Percentiles rank a stretch among this genome's conserved stretches.
Evolutionary conservation across 2,113 vertebrate genomes (phyloP).

Genomic region (Saguinus imperator): DNA sequence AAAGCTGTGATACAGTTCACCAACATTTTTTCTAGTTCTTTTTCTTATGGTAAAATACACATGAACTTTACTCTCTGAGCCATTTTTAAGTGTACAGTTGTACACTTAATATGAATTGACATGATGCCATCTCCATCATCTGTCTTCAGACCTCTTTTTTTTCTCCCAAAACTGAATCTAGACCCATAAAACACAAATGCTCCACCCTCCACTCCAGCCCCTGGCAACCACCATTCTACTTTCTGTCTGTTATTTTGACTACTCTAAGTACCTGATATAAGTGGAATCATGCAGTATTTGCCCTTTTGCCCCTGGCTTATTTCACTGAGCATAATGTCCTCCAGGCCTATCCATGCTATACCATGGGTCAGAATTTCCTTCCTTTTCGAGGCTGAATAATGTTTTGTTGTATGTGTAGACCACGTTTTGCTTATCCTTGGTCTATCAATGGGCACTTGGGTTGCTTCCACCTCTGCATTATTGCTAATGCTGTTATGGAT

Average conservation of each 20-base stretch:
- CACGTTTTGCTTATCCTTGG: background rate
- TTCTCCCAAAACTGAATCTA: background rate
- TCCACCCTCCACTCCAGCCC: too few species aligned
- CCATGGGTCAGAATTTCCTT: background rate
- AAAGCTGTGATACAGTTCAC: background rate
- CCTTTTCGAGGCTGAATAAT: background rate
- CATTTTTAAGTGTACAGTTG: background rate
- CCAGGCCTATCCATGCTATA: background rate
- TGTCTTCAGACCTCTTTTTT: background rate
- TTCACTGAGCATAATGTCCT: background rate
- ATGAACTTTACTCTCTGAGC: background rate
- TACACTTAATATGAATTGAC: background rate
- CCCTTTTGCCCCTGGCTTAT: background rate
- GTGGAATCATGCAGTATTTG: background rate
- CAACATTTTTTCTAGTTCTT: background rate
- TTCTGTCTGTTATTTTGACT: background rate
- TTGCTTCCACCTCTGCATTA: background rate
- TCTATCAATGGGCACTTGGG: background rate
- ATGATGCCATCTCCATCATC: background rate
- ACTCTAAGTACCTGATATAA: background rate
- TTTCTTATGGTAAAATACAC: background rate
- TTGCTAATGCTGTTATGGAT: background rate
- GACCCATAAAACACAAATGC: background rate
- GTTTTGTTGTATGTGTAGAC: background rate
- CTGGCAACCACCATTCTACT: background rate